Evolutionary conservation across 2,888 invertebrate species (phyloP).

Genomic region (Clostera curtula): DNA sequence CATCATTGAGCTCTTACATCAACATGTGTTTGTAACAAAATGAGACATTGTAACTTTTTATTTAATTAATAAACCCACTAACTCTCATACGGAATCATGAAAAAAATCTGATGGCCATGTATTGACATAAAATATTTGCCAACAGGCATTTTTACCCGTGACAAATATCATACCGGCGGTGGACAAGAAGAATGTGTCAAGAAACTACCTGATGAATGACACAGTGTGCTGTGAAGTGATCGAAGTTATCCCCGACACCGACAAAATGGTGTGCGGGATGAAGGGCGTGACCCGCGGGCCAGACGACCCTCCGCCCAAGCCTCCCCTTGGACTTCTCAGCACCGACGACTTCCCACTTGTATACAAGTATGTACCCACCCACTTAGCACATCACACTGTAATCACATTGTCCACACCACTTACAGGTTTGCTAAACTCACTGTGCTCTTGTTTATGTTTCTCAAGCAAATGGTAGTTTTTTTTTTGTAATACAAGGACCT

Average conservation of each 20-base stretch:
- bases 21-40: too few relatives aligned
- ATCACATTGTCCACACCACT: constrained; percentile 47
- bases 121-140: constrained; percentile 1
- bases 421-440: constrained; percentile 45
- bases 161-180: constrained; percentile 84
- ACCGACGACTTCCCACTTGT: constrained; percentile 86
- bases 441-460: constrained; percentile 37
- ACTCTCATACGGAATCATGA: too few relatives aligned
- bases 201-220: constrained; percentile 87
- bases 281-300: constrained; percentile 82
- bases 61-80: too few relatives aligned
- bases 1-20: too few relatives aligned
- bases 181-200: constrained; percentile 86
- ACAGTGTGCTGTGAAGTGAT: constrained; percentile 91
- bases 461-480: constrained; percentile 45
- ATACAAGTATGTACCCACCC: constrained; percentile 82
- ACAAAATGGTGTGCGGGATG: constrained; percentile 92
- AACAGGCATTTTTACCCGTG: constrained; percentile 79
- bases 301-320: constrained; percentile 81
- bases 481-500: constrained; percentile 17
- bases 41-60: too few relatives aligned
- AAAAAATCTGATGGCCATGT: too few relatives aligned
- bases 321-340: constrained; percentile 88
- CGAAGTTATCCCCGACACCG: constrained; percentile 89
- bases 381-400: constrained; percentile 18